phyloP scores from a whole-genome alignment of 2,113 vertebrate species.

The Sinocyclocheilus anophthalmus region DNA sequence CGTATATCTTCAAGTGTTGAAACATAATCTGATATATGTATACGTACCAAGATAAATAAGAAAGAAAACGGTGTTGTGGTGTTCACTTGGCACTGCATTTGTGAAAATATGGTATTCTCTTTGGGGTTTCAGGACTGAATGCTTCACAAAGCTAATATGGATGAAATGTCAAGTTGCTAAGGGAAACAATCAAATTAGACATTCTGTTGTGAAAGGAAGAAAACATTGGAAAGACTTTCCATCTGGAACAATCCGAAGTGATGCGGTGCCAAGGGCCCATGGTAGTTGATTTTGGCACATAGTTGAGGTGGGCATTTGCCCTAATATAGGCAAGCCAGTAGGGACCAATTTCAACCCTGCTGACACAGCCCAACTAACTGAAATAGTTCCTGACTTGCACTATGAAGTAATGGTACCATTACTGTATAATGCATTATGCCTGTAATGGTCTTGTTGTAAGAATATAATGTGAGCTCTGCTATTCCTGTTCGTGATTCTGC shows the following conservation, averaged over 20 bases:
- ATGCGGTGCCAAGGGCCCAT: slow-evolving; percentile 32
- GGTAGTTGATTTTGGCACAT: slow-evolving; percentile 62
- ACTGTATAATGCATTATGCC: slow-evolving; percentile 39
- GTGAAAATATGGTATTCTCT: slow-evolving; percentile 17
- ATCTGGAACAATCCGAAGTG: slow-evolving; percentile 28
- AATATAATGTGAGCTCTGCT: not conserved
- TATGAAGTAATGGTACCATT: slow-evolving; percentile 51
- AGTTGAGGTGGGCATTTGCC: slow-evolving; percentile 68
- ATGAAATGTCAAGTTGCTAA: slow-evolving; percentile 57
- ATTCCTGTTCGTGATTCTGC: not conserved
- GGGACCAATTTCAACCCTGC: slow-evolving; percentile 67
- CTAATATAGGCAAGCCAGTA: slow-evolving; percentile 66
- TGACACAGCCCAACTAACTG: slow-evolving; percentile 66
- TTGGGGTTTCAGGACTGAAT: slow-evolving; percentile 51
- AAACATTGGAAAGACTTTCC: slow-evolving; percentile 36
- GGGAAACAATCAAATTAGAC: slow-evolving; percentile 34
- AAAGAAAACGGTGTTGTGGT: slow-evolving; percentile 36
- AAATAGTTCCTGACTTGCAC: slow-evolving; percentile 72
- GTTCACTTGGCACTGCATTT: slow-evolving; percentile 14
- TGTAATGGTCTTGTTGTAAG: slow-evolving; percentile 15
- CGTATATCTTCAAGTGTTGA: not conserved
- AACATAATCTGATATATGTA: slow-evolving; percentile 11
- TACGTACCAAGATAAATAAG: not conserved
- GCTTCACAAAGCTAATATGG: slow-evolving; percentile 37
- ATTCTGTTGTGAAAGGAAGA: not conserved